Conservation (phyloP, 1,140 invertebrate genomes). For the Lasaia peninsularis region DNA sequence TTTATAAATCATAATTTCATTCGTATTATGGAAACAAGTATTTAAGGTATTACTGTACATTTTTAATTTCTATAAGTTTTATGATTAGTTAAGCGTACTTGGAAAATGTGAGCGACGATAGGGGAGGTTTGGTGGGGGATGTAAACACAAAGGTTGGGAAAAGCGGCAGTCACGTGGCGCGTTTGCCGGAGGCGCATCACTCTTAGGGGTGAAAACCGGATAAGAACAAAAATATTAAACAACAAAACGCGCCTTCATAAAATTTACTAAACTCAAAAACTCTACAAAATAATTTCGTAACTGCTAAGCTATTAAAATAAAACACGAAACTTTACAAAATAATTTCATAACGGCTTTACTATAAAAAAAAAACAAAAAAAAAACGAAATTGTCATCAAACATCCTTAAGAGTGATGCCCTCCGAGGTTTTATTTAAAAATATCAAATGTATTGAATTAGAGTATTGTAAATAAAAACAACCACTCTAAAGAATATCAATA, state of each 20-base stretch:
- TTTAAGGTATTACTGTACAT: too few species aligned
- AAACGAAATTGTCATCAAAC: background rate
- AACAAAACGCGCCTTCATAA: conserved; percentile 19
- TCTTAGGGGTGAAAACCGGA: conserved; percentile 52
- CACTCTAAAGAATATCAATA: conserved; percentile 73
- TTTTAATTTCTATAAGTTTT: too few species aligned
- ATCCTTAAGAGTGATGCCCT: conserved; percentile 65
- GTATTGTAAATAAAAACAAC: conserved; percentile 57
- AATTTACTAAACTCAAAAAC: conserved; percentile 13
- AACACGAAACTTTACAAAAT: conserved; percentile 19
- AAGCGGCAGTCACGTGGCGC: conserved; percentile 71
- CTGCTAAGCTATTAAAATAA: too few species aligned
- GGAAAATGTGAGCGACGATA: conserved; percentile 15
- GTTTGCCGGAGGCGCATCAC: conserved; percentile 71
- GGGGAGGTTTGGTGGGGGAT: conserved; percentile 32
- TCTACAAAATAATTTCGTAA: conserved; percentile 4
- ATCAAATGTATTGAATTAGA: conserved; percentile 16
- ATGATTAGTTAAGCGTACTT: background rate
- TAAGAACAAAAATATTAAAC: conserved; percentile 17
- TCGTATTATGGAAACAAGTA: too few species aligned
- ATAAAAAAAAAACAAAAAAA: background rate
- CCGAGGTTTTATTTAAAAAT: conserved; percentile 23
- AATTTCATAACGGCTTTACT: background rate
- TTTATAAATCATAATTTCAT: too few species aligned
- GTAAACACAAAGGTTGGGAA: conserved; percentile 68